These are phyloP conservation scores for Orientallactaga sibirica DNA, from an alignment of 2,797 vertebrate genomes.

Conservation along the genomic window DNA sequence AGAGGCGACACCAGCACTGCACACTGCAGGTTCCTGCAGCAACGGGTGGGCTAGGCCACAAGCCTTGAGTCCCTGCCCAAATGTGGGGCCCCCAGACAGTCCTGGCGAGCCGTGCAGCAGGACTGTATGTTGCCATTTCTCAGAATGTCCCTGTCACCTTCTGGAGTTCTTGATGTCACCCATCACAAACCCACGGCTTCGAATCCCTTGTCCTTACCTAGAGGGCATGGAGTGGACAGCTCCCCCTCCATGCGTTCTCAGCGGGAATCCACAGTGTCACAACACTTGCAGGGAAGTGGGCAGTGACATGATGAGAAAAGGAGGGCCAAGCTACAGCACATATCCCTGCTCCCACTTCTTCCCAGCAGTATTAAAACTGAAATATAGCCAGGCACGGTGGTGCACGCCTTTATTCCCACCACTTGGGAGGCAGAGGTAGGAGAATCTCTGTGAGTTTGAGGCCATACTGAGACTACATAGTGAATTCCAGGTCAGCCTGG, in stretches of 20 bases:
- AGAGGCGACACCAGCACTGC: rapidly evolving
- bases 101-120: background rate
- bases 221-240: background rate
- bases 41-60: rapidly evolving
- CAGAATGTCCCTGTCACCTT: background rate
- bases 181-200: rapidly evolving
- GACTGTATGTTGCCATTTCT: background rate
- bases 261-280: background rate
- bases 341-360: background rate
- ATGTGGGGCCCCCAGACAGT: background rate
- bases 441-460: too few relatives aligned
- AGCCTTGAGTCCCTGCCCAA: background rate
- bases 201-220: background rate
- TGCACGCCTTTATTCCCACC: too few relatives aligned
- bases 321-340: background rate
- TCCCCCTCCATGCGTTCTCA: background rate
- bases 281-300: rapidly evolving
- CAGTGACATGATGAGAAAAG: background rate
- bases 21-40: rapidly evolving
- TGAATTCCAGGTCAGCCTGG: too few relatives aligned
- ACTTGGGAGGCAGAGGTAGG: too few relatives aligned
- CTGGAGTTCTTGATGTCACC: background rate
- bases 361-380: background rate
- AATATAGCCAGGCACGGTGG: background rate
- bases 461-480: too few relatives aligned